Conservation (phyloP, 2,113 vertebrate species). For the Pogona vitticeps region DNA sequence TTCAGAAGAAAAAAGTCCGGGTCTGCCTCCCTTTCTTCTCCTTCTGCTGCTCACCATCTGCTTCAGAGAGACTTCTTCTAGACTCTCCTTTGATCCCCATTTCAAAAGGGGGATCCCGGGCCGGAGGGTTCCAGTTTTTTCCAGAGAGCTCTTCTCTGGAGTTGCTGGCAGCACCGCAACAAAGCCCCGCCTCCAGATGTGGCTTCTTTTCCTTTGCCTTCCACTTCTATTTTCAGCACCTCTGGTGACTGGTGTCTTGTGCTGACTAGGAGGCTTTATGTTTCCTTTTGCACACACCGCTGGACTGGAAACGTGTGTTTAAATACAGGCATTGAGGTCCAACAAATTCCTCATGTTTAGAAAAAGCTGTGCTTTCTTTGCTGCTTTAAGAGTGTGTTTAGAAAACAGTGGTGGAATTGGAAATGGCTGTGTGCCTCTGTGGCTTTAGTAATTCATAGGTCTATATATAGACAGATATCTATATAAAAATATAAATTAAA, state of each 20-base stretch:
- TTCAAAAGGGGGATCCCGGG: too few relatives aligned
- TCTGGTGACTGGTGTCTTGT: conserved; percentile 46
- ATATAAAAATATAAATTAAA: not conserved
- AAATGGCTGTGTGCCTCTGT: not conserved
- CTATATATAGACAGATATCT: too few relatives aligned
- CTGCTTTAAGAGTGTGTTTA: not conserved
- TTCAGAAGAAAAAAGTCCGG: too few relatives aligned
- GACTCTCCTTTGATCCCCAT: too few relatives aligned
- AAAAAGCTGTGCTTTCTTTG: not conserved
- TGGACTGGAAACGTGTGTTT: conserved; percentile 58
- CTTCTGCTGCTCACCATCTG: too few relatives aligned
- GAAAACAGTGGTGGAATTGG: not conserved
- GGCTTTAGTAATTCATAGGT: not conserved
- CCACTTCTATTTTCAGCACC: conserved; percentile 25
- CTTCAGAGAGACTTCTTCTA: too few relatives aligned
- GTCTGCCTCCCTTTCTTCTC: too few relatives aligned
- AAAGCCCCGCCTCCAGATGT: too few relatives aligned
- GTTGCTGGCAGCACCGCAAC: too few relatives aligned
- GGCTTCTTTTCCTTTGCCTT: conserved; percentile 37
- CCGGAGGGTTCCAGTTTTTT: too few relatives aligned
- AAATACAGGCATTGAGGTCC: not conserved
- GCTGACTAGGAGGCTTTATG: conserved; percentile 52
- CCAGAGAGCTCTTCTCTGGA: too few relatives aligned
- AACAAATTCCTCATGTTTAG: not conserved
- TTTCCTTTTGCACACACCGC: conserved; percentile 34